Base-by-base conservation (phyloP, 1,140 invertebrate genomes). In the Luehdorfia chinensis region DNA sequence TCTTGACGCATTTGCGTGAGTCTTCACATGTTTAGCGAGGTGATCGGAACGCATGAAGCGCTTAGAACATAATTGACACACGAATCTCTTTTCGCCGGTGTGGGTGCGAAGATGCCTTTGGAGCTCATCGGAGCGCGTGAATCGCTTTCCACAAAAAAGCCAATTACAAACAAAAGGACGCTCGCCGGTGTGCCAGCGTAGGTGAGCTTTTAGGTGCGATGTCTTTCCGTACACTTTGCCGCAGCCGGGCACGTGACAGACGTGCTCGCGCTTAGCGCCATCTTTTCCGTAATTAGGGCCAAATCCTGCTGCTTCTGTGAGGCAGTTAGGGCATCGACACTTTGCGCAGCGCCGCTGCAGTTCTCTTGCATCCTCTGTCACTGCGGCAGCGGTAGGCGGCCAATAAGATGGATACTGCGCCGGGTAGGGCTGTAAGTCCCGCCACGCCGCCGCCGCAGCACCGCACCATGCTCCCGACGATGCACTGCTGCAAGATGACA, bases 221-320 rank as follows among this genome's bases (percentile, higher is more conserved):
- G 96, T 97, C 74, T 97, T 97, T 0, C 94, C 94, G 68, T 97
- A 98, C 5, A 95, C 91, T 77, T 97, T 97, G 45, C 92, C 92
- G 81, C 97, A 98, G n/a, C 94, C 95, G 2, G 93, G 91, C 15
- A 96, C 92, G 80, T 98, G 95, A 76, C 97, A 98, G 8, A 95
- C 91, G 76, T 98, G 97, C 56, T 94, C 92, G 46, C 92, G 90
- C 62, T 94, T 93, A 1, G 89, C 87, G 3, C 88, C 86, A 47
- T 90, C 89, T 50, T 90, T 89, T 0, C 89, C 87, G 25, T 90
- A 92, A 66, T 90, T 92, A 25, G 74, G 88, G 3, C 65, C 88
- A 62, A 87, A 88, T 1, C 85, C 91, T 53, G 89, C 90, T 18
- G 91, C 90, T 64, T 93, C 92, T 4, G 90, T 89, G 12, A 91